Percentiles rank a stretch among this genome's conserved stretches.
Conservation (phyloP, 2,113 vertebrate species). For the Dasypus novemcinctus region DNA sequence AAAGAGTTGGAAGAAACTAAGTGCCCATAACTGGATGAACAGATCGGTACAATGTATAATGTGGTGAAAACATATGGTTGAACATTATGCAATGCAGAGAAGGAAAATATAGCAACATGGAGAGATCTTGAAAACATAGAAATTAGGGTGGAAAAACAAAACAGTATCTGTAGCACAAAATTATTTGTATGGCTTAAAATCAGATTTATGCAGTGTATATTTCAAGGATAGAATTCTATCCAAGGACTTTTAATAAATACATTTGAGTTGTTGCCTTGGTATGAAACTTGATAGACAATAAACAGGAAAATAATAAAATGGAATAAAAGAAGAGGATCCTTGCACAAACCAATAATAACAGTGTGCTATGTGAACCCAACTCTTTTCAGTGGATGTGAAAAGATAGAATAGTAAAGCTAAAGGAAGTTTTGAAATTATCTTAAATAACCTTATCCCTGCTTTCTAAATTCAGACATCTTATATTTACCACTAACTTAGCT, state of each 20-base stretch:
- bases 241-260: neutral
- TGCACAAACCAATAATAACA: neutral
- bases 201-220: neutral
- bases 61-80: neutral
- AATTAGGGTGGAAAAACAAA: neutral
- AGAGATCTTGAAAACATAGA: neutral
- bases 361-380: accelerated
- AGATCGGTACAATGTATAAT: too few species aligned
- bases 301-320: neutral
- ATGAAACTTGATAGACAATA: neutral
- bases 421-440: too few species aligned
- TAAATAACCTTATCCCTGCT: neutral
- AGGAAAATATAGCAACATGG: neutral
- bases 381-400: neutral
- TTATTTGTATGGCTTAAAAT: neutral
- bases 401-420: too few species aligned
- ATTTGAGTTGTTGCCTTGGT: neutral
- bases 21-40: neutral
- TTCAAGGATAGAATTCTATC: neutral
- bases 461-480: neutral
- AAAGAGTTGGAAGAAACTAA: neutral
- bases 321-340: neutral
- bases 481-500: too few species aligned
- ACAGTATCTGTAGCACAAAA: too few species aligned
- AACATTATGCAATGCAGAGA: neutral